Percentiles rank a stretch among this genome's conserved stretches.
Evolutionary conservation across 2,113 vertebrate species (phyloP).

Genomic region (Mesoclemmys tuberculata): DNA sequence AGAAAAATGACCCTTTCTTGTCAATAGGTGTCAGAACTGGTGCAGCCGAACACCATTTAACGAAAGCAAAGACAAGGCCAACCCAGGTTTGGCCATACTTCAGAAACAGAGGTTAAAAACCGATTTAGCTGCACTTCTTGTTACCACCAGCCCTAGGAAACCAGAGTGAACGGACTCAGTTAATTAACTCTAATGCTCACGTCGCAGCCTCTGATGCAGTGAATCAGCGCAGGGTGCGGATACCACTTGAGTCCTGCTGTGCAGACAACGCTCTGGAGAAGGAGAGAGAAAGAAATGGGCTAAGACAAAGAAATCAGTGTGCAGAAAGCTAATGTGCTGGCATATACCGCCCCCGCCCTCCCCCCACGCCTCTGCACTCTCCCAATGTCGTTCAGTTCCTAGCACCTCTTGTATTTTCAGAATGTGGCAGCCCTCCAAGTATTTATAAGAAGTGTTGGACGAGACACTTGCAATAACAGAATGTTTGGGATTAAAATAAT

Average conservation of each 20-base stretch:
- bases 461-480: slow-evolving; percentile 72
- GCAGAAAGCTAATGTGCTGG: slow-evolving; percentile 17
- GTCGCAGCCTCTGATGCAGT: slow-evolving; percentile 98
- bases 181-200: slow-evolving; percentile 72
- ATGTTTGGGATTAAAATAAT: slow-evolving; percentile 74
- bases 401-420: slow-evolving; percentile 63
- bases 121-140: accelerated
- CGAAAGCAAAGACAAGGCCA: background rate
- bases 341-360: slow-evolving; percentile 12
- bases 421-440: slow-evolving; percentile 64
- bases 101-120: background rate
- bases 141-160: background rate
- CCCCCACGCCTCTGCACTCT: background rate
- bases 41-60: background rate
- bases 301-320: slow-evolving; percentile 54
- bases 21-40: background rate
- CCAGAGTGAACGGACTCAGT: background rate
- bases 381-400: slow-evolving; percentile 63
- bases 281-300: slow-evolving; percentile 36
- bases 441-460: slow-evolving; percentile 72
- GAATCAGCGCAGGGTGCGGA: slow-evolving; percentile 90
- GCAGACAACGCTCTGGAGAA: slow-evolving; percentile 90
- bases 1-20: background rate
- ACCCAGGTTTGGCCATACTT: background rate
- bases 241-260: slow-evolving; percentile 96